A percentile compares a stretch with the other conserved stretches of the same genome.
Evolutionary conservation across 2,888 invertebrate genomes (phyloP).

Genomic region (Crocallis elinguaria): DNA sequence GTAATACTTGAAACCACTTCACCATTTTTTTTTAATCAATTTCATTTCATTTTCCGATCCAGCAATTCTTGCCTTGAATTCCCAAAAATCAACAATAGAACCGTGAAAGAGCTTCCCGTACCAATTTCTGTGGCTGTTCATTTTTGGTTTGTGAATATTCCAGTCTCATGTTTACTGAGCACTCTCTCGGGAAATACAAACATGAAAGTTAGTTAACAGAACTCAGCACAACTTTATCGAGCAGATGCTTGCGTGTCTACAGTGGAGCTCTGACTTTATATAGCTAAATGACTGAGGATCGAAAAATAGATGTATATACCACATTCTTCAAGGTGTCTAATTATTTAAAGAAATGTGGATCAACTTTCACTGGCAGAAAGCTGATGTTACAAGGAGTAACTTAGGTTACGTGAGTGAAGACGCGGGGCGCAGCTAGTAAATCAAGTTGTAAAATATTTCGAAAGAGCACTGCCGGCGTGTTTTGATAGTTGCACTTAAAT

Average conservation of each 20-base stretch:
- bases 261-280: background rate
- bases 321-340: no score
- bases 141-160: conserved; percentile 22
- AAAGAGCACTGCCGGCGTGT: no score
- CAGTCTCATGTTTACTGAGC: conserved; percentile 15
- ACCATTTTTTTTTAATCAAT: no score
- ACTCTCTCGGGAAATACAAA: conserved; percentile 25
- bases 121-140: conserved; percentile 5
- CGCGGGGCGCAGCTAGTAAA: no score
- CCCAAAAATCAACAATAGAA: background rate
- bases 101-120: background rate
- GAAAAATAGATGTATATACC: background rate
- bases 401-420: no score
- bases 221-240: conserved; percentile 17
- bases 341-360: no score
- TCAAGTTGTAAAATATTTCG: no score
- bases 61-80: background rate
- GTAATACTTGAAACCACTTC: no score
- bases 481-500: no score
- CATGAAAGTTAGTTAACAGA: conserved; percentile 16
- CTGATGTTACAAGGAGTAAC: no score
- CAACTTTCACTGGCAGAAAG: no score
- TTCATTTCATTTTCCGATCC: no score
- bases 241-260: background rate
- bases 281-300: background rate